Conservation (phyloP, 92 coral and sea anemone species). For the Palythoa caribaeorum region DNA sequence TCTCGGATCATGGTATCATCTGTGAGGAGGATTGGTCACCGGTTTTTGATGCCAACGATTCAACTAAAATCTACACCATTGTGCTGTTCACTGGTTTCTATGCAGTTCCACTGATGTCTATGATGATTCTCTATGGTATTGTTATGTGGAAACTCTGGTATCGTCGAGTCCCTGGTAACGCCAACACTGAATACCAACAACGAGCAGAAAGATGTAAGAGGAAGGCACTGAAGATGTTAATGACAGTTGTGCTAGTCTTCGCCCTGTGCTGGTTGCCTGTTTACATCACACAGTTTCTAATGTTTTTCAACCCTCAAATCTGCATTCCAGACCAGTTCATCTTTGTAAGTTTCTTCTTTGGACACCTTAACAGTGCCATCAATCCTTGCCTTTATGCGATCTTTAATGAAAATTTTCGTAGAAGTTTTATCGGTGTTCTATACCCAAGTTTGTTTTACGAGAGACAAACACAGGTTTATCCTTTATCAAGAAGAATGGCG, state of each 20-base stretch:
- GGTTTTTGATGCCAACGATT: constrained; percentile 39
- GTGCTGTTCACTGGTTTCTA: constrained; percentile 75
- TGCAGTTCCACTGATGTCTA: constrained; percentile 67
- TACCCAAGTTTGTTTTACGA: neutral
- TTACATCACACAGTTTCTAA: constrained; percentile 21
- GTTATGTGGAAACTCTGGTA: constrained; percentile 66
- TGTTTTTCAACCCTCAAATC: neutral
- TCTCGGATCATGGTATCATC: constrained; percentile 33
- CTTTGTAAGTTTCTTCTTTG: constrained; percentile 7
- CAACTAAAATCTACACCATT: constrained; percentile 63
- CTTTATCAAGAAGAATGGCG: neutral
- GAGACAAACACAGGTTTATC: constrained; percentile 1
- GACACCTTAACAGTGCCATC: constrained; percentile 35
- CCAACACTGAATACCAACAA: constrained; percentile 4
- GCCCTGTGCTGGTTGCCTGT: constrained; percentile 38
- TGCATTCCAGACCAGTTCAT: neutral
- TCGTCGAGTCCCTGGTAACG: constrained; percentile 68
- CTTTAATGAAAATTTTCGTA: constrained; percentile 27
- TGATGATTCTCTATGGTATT: constrained; percentile 70
- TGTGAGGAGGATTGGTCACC: constrained; percentile 75
- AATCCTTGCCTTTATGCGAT: constrained; percentile 28
- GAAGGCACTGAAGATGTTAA: constrained; percentile 17
- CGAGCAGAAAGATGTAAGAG: constrained; percentile 29
- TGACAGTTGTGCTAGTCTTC: constrained; percentile 23
- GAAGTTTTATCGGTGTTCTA: constrained; percentile 12